phyloP scores from a whole-genome alignment of 2,113 vertebrate species.

The Okapia johnstoni region DNA sequence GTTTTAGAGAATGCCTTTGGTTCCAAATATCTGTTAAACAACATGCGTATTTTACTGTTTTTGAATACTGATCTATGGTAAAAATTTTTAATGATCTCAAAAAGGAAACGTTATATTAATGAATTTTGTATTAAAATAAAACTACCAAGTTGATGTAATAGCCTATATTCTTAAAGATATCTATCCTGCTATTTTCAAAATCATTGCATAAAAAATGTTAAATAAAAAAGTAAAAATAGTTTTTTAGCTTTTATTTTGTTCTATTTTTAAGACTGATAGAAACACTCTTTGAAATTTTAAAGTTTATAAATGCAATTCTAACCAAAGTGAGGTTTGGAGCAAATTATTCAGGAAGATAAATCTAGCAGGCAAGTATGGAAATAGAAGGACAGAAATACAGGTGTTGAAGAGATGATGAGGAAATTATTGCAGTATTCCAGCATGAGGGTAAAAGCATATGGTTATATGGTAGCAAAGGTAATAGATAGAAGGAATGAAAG shows the following conservation, averaged over 20 bases:
- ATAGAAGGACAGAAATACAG: background rate
- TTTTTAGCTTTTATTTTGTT: background rate
- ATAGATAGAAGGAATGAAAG: background rate
- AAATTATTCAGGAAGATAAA: background rate
- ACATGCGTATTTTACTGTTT: background rate
- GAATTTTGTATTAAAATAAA: background rate
- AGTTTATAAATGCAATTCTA: background rate
- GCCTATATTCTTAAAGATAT: background rate
- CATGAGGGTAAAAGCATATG: background rate
- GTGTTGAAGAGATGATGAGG: background rate
- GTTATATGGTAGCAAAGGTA: background rate
- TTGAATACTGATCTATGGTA: background rate
- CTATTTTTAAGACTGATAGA: background rate
- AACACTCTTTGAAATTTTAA: background rate
- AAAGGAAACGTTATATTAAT: background rate
- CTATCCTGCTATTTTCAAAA: background rate
- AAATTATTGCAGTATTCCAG: background rate
- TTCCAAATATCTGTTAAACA: background rate
- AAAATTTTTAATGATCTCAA: background rate
- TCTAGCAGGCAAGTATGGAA: background rate
- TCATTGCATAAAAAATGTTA: background rate
- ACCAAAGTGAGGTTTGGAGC: background rate
- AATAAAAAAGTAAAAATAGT: background rate
- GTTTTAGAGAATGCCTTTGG: background rate
- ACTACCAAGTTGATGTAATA: background rate